Evolutionary conservation across 2,888 invertebrate genomes (phyloP), one percentile per base, ranked within the genome.

Genomic region (Tinea semifulvella): DNA sequence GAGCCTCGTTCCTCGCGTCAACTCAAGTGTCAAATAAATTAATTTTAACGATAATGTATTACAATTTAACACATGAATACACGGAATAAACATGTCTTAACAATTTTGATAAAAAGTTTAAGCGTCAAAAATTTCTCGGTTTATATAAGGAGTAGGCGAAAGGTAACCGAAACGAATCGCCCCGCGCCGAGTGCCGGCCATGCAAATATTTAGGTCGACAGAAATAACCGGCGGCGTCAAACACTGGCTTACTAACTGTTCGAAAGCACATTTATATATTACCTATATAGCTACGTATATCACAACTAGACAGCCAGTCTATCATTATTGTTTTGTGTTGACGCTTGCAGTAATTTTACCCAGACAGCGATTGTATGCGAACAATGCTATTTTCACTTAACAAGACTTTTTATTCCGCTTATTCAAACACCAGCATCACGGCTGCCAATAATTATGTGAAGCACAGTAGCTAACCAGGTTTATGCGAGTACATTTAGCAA

Each of bases 151-250:
- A 58, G 56, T 57, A 57, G 61, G 65, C 59, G 31, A 31, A 31
- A 31, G 31, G 31, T 31, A 31, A 31, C 31, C 31, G 31, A 31
- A 31, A 31, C 31, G 31, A 31, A 31, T 31, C 31, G 31, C 54
- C 58, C 65, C 64, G 60, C 54, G 57, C 65, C 64, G 60, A 61
- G 31, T 31, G 11, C 31, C 31, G 31, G 13, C 31, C 31, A 31
- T 31, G 31, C 31, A 60, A 68, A 70, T 73, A 80, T 80, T 76
- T 75, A 73, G 79, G 79, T 76, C 79, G 76, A 63, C 67, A 55
- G 54, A 80, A 79, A 79, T 79, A 80, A 64, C 73, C 18, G 38
- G 38, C 38, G 18, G 38, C 38, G 19, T 18, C 38, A n/a, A 17
- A 16, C 2, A 19, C 38, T 5, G 35, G 35, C 35, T 7, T 16